Evolutionary conservation across 2,888 invertebrate species (phyloP), one percentile per base, ranked within the genome.

Genomic region (Andricus curvator): DNA sequence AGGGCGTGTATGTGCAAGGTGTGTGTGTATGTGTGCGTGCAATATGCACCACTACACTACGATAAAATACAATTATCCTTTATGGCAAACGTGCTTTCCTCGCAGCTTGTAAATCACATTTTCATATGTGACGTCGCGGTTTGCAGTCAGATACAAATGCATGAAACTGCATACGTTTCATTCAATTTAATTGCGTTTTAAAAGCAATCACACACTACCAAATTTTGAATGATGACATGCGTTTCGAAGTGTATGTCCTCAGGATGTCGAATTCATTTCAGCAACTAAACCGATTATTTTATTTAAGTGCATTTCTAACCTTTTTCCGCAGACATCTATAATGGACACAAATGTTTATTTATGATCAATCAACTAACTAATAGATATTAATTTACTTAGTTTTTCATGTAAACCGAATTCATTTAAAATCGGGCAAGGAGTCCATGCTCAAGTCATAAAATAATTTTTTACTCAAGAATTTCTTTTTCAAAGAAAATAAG

Each of bases 51-150:
- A 74, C 51, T 51, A 56, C 22, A 60, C 56, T 74, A 33, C 9
- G 15, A 56, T 33, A 60, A 74, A 74, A 74, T 74, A 56, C 56
- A 74, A 74, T 74, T 74, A 74, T 74, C 56, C 74, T 74, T 74
- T 74, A 74, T 74, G 56, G 74, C 33, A 74, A 74, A 74, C 74
- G 74, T 74, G 74, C 74, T 74, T 74, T 74, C 74, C 37, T 74
- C 74, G 37, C 74, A 74, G 37, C 51, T 56, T 74, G 74, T 37
- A 60, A 74, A 74, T 74, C 33, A 74, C 15, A 74, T 74, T 74
- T 74, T 74, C 56, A 22, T 74, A 74, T 74, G 74, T 56, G 56
- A 51, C 74, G 15, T 60, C n/a, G 74, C 56, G 74, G 74, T 74
- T 74, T 74, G 51, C 74, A 74, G 56, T 74, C 74, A 74, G 56